Conservation (phyloP, 2,797 vertebrate genomes). For the Tangara arthus region DNA sequence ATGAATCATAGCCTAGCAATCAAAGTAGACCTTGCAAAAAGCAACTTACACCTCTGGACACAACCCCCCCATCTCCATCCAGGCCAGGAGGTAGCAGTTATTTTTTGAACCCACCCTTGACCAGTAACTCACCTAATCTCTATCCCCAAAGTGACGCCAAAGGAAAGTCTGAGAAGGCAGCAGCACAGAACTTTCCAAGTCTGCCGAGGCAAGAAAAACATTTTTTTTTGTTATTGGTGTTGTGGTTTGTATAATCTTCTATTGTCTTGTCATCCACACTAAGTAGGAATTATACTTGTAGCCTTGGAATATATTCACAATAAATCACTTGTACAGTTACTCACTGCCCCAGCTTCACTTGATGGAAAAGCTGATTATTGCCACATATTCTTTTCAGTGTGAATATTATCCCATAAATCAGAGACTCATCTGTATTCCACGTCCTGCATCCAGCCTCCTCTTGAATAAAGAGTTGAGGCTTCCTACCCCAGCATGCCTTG, state of each 20-base stretch:
- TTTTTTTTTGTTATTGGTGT: slow-evolving; percentile 52
- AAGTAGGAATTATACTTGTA: slow-evolving; percentile 1
- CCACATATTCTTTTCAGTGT: slow-evolving; percentile 9
- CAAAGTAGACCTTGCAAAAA: not conserved
- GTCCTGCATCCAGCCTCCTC: not conserved
- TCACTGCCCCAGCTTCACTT: slow-evolving; percentile 2
- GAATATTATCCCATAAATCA: slow-evolving; percentile 30
- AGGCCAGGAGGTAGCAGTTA: slow-evolving; percentile 4
- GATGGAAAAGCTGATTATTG: slow-evolving; percentile 39
- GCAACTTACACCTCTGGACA: not conserved
- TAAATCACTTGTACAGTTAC: not conserved
- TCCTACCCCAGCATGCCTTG: not conserved
- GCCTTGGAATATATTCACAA: slow-evolving; percentile 15
- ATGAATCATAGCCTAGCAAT: not conserved
- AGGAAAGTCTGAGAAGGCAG: slow-evolving; percentile 56
- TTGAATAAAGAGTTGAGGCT: not conserved
- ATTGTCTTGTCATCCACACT: slow-evolving; percentile 61
- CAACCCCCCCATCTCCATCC: not conserved
- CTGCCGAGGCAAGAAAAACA: slow-evolving; percentile 57
- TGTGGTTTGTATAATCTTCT: slow-evolving; percentile 53
- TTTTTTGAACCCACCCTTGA: slow-evolving; percentile 39
- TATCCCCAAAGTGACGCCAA: slow-evolving; percentile 66
- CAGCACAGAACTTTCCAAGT: slow-evolving; percentile 52
- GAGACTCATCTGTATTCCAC: not conserved
- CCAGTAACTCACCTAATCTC: slow-evolving; percentile 67